Conservation (phyloP, 2,888 invertebrate species). For the Pandemis cinnamomeana region DNA sequence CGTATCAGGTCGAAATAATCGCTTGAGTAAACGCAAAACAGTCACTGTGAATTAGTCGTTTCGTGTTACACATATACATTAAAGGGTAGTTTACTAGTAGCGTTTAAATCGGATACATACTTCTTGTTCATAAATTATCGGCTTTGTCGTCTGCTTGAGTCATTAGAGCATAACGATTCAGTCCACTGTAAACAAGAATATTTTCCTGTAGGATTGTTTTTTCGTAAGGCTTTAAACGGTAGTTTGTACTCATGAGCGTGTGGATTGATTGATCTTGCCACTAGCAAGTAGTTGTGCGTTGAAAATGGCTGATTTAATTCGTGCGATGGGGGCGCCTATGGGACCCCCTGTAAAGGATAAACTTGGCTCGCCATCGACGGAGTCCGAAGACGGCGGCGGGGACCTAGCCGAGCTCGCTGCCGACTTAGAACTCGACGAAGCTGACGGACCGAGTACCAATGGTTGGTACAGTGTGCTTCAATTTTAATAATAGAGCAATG, state of each 20-base stretch:
- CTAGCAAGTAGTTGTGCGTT: constrained; percentile 41
- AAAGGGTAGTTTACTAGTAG: background rate
- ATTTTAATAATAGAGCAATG: background rate
- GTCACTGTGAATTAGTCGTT: constrained; percentile 4
- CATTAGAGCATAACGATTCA: constrained; percentile 35
- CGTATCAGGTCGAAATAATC: constrained; percentile 39
- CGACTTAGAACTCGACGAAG: constrained; percentile 88
- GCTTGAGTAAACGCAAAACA: constrained; percentile 23
- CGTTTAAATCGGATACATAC: background rate
- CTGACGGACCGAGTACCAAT: constrained; percentile 87
- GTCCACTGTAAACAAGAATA: constrained; percentile 37
- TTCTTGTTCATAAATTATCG: constrained; percentile 8
- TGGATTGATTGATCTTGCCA: constrained; percentile 24
- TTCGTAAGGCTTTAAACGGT: constrained; percentile 20
- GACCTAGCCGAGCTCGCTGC: constrained; percentile 86
- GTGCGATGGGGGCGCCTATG: constrained; percentile 86
- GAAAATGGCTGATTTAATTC: constrained; percentile 89
- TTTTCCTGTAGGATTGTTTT: constrained; percentile 22
- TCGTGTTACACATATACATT: constrained; percentile 5
- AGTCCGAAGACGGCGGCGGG: constrained; percentile 92
- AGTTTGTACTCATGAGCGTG: constrained; percentile 8
- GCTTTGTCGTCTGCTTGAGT: constrained; percentile 24
- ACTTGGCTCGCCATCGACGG: constrained; percentile 93
- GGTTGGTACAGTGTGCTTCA: constrained; percentile 65
- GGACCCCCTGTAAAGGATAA: constrained; percentile 89